These are phyloP conservation scores for Brachionus calyciflorus DNA, from an alignment of 1,140 invertebrate species.

Conservation along the genomic window DNA sequence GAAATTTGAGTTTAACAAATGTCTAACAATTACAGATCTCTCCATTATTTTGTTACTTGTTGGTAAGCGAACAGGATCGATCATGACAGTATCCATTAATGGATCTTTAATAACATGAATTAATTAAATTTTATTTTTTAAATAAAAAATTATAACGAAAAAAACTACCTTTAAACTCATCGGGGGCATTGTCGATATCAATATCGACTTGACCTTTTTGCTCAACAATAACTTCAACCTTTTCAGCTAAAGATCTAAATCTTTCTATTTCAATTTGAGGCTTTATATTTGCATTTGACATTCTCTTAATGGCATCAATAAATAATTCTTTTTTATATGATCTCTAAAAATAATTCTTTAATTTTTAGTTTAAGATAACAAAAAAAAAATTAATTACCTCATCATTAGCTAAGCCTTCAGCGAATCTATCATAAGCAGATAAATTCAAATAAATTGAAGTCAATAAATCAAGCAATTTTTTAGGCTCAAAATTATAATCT, in stretches of 20 bases:
- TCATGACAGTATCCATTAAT: slow-evolving; percentile 94
- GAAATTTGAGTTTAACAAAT: slow-evolving; percentile 88
- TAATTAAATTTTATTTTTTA: background rate
- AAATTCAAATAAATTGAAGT: slow-evolving; percentile 95
- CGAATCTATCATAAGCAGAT: slow-evolving; percentile 79
- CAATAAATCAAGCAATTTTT: slow-evolving; percentile 80
- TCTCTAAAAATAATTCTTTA: slow-evolving; percentile 67
- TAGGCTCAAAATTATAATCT: slow-evolving; percentile 94
- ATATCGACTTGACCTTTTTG: slow-evolving; percentile 68
- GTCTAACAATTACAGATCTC: slow-evolving; percentile 80
- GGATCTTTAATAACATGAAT: slow-evolving; percentile 68
- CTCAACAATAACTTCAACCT: slow-evolving; percentile 74
- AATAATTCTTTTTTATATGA: slow-evolving; percentile 89
- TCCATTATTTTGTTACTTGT: slow-evolving; percentile 89
- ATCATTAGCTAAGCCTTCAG: slow-evolving; percentile 79
- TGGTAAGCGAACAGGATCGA: slow-evolving; percentile 86
- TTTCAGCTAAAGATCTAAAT: slow-evolving; percentile 74
- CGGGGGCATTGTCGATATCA: slow-evolving; percentile 90
- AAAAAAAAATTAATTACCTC: slow-evolving; percentile 61
- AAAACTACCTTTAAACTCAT: slow-evolving; percentile 73
- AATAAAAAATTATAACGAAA: slow-evolving; percentile 40
- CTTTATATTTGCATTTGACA: slow-evolving; percentile 78
- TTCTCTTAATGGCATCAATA: slow-evolving; percentile 76
- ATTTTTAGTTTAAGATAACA: too few species aligned
- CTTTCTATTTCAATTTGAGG: slow-evolving; percentile 73